Evolutionary conservation across 2,888 invertebrate genomes (phyloP).

Genomic region (Acleris literana): DNA sequence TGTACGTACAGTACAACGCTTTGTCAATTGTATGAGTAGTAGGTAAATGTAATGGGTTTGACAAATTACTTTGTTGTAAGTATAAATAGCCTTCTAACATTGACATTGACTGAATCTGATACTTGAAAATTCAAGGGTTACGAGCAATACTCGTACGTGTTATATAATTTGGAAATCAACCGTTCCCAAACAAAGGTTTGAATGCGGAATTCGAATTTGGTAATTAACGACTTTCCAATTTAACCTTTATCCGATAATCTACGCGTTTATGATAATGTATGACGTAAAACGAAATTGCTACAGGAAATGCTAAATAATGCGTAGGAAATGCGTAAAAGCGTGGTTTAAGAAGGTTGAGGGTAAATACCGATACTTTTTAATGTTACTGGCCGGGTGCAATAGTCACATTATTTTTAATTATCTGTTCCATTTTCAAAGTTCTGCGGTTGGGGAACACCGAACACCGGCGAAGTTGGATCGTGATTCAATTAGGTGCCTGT

Average conservation of each 20-base stretch:
- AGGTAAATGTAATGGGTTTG: constrained; percentile 18
- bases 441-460: constrained; percentile 11
- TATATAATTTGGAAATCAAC: constrained; percentile 3
- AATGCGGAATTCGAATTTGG: constrained; percentile 1
- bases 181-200: neutral
- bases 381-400: constrained; percentile 21
- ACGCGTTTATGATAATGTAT: constrained; percentile 30
- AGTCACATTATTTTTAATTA: constrained; percentile 29
- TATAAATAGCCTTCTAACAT: constrained; percentile 19
- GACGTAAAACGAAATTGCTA: constrained; percentile 29
- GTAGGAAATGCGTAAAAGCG: constrained; percentile 24
- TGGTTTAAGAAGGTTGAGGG: constrained; percentile 16
- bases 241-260: constrained; percentile 27
- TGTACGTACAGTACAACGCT: constrained; percentile 14
- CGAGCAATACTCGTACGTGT: neutral
- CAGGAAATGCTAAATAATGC: constrained; percentile 30
- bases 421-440: constrained; percentile 21
- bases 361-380: constrained; percentile 1
- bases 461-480: constrained; percentile 19
- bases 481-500: constrained; percentile 23
- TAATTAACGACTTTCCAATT: constrained; percentile 30
- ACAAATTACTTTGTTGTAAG: constrained; percentile 18
- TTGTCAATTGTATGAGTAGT: constrained; percentile 10
- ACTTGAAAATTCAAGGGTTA: constrained; percentile 15
- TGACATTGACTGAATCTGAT: constrained; percentile 30